Conservation (phyloP, 2,888 invertebrate species). For the Pristionchus arcanus region DNA sequence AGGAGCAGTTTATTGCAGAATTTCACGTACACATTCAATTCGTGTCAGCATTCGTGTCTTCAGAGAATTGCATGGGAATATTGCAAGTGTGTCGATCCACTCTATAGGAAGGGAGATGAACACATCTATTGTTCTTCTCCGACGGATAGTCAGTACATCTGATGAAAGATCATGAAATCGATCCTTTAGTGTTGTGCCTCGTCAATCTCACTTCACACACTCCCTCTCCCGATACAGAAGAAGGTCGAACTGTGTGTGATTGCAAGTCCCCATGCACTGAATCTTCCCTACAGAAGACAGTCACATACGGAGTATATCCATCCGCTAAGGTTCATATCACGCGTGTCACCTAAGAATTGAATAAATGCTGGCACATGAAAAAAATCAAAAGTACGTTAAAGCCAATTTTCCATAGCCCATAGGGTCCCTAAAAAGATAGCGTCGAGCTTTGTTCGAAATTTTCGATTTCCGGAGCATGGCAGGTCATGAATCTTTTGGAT, state of each 20-base stretch:
- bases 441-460: too few species aligned
- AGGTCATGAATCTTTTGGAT: too few species aligned
- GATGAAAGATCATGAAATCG: neutral
- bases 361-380: too few species aligned
- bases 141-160: neutral
- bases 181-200: conserved; percentile 3
- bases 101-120: neutral
- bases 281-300: neutral
- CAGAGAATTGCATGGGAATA: conserved; percentile 1
- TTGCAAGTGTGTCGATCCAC: conserved; percentile 34
- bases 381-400: too few species aligned
- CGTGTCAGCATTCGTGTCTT: conserved; percentile 28
- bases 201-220: neutral
- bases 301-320: neutral
- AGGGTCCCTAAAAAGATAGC: too few species aligned
- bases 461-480: too few species aligned
- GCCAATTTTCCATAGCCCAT: too few species aligned
- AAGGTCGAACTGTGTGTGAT: neutral
- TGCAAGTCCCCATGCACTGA: neutral
- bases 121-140: neutral
- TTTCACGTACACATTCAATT: neutral
- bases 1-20: neutral
- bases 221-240: neutral
- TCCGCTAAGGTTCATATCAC: neutral
- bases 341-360: too few species aligned